A percentile compares a stretch with the other conserved stretches of the same genome.
phyloP scores from a whole-genome alignment of 2,113 vertebrate species.

The Dryoscopus gambensis region DNA sequence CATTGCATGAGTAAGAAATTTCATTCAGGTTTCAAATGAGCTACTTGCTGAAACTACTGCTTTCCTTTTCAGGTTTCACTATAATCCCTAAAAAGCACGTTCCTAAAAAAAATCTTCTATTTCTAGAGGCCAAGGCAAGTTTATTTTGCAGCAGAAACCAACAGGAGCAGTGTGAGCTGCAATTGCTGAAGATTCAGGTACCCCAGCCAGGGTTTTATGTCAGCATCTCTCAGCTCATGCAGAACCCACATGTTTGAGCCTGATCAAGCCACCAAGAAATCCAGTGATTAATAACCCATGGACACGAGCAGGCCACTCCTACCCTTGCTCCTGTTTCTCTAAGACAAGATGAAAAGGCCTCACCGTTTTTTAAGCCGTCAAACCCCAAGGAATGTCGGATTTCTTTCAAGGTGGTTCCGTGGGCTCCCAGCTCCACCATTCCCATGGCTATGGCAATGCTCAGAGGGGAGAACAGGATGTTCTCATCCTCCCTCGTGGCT shows the following conservation, averaged over 20 bases:
- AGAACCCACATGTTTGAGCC: neutral
- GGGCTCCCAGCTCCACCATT: slow-evolving; percentile 92
- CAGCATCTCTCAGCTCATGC: neutral
- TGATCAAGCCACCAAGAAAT: neutral
- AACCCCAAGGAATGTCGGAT: slow-evolving; percentile 89
- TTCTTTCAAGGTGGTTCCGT: slow-evolving; percentile 86
- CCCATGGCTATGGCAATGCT: slow-evolving; percentile 87
- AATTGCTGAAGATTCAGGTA: neutral
- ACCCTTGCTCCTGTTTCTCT: neutral
- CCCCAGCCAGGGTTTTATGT: neutral
- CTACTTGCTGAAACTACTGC: neutral
- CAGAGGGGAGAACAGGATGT: slow-evolving; percentile 93
- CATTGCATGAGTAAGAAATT: neutral
- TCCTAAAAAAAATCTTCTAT: neutral
- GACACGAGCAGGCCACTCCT: neutral
- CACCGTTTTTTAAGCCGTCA: slow-evolving; percentile 84
- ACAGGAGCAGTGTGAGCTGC: neutral
- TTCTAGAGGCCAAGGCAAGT: neutral
- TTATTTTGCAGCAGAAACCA: neutral
- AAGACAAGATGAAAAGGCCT: neutral
- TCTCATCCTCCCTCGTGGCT: slow-evolving; percentile 84
- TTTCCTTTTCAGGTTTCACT: neutral
- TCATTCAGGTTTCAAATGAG: neutral
- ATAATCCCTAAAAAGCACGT: neutral
- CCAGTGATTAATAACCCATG: neutral